Percentiles rank a stretch among this genome's conserved stretches.
These are phyloP conservation scores for Falco punctatus DNA, from an alignment of 2,113 vertebrate genomes.

Conservation along the genomic window DNA sequence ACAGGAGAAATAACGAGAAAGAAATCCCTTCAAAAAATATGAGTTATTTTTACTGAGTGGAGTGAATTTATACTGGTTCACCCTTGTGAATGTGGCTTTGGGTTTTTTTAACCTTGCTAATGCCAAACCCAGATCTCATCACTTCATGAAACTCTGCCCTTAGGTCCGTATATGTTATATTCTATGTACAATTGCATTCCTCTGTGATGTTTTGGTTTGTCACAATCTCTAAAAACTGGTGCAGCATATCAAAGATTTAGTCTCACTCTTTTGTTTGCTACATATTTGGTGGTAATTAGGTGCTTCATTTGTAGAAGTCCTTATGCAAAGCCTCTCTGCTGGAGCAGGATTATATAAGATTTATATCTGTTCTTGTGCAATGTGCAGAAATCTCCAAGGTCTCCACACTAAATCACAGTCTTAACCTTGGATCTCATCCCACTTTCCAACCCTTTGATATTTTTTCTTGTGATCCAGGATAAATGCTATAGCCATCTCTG, in stretches of 20 bases:
- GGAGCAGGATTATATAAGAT: constrained; percentile 39
- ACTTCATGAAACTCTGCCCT: background rate
- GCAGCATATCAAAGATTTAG: background rate
- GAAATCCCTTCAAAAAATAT: background rate
- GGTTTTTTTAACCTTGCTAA: background rate
- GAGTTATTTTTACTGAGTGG: background rate
- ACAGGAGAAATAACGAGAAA: background rate
- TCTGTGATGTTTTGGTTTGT: background rate
- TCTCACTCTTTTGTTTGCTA: constrained; percentile 13
- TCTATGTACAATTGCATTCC: background rate
- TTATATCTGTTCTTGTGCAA: constrained; percentile 50
- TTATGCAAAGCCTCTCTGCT: constrained; percentile 32
- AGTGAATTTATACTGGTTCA: background rate
- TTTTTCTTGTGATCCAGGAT: background rate
- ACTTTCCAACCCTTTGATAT: constrained; percentile 46
- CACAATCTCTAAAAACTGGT: background rate
- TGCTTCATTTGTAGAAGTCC: constrained; percentile 58
- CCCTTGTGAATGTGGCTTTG: background rate
- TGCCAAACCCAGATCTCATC: background rate
- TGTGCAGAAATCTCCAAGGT: constrained; percentile 13
- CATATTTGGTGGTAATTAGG: constrained; percentile 58
- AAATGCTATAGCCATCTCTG: background rate
- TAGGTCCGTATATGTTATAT: background rate
- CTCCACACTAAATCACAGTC: constrained; percentile 15
- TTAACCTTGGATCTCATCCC: constrained; percentile 12